These are phyloP conservation scores for Oxygymnocypris stewartii DNA, from an alignment of 2,113 vertebrate species.

Conservation along the genomic window DNA sequence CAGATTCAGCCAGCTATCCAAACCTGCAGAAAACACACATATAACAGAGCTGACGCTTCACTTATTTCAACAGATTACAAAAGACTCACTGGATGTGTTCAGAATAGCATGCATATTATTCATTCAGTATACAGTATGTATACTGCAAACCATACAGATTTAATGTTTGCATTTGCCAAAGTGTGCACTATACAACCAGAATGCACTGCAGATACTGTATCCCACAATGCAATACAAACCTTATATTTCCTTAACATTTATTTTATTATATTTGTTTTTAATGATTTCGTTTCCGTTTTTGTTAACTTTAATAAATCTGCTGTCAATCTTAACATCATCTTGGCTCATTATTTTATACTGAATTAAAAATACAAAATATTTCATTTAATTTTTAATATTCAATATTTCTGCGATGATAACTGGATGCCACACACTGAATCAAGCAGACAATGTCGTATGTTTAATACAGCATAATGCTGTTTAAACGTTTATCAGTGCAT, in stretches of 20 bases:
- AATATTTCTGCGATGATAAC: not conserved
- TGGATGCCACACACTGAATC: not conserved
- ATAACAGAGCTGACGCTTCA: not conserved
- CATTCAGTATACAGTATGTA: not conserved
- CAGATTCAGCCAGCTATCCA: constrained; percentile 88
- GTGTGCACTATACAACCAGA: not conserved
- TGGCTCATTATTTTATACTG: not conserved
- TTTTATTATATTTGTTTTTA: not conserved
- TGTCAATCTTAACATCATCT: not conserved
- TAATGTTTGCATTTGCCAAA: not conserved
- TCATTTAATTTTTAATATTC: not conserved
- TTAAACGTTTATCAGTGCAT: not conserved
- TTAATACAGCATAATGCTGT: not conserved
- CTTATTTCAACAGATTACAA: not conserved
- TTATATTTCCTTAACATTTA: not conserved
- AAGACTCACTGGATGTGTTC: not conserved
- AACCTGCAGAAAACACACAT: constrained; percentile 66
- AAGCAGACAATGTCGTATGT: not conserved
- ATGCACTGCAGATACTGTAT: not conserved
- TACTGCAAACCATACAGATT: not conserved
- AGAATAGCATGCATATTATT: not conserved
- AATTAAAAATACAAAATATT: not conserved
- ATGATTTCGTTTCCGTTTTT: not conserved
- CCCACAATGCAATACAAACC: no score
- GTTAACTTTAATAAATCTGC: not conserved